Conservation (phyloP, 2,797 vertebrate species). For the Podarcis lilfordi region DNA sequence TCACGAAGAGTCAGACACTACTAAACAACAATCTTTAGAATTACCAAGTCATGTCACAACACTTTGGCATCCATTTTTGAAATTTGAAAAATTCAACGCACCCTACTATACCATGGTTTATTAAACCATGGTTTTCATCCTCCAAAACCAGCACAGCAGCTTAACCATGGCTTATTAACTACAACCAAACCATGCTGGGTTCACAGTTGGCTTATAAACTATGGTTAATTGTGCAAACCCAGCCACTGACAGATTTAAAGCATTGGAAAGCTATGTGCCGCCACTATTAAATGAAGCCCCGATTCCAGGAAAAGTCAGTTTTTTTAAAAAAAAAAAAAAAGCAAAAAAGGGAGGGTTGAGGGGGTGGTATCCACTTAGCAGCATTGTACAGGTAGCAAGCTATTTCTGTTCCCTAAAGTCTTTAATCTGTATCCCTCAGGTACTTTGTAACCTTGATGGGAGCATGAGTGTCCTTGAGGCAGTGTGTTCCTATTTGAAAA, state of each 20-base stretch:
- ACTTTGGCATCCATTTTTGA: no score
- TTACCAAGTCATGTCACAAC: no score
- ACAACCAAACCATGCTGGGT: no score
- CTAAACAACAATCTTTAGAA: no score
- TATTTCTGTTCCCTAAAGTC: constrained; percentile 32
- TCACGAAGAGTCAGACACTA: no score
- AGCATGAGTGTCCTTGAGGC: constrained; percentile 2
- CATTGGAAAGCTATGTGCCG: neutral
- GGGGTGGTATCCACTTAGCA: neutral
- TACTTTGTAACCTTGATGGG: constrained; percentile 22
- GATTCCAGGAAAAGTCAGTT: neutral
- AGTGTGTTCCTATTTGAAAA: constrained; percentile 12
- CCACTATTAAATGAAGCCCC: neutral
- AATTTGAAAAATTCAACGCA: no score
- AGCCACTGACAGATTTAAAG: neutral
- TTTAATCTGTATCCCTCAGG: constrained; percentile 12
- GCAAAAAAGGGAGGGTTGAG: neutral
- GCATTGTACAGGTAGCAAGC: neutral
- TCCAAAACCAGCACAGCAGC: no score
- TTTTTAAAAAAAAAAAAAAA: neutral
- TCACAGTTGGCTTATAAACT: no score
- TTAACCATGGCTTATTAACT: no score
- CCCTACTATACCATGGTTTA: no score
- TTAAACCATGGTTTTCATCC: no score
- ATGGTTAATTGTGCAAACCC: no score